Evolutionary conservation across 2,113 vertebrate genomes (phyloP).

Genomic region (Limnothrissa miodon): DNA sequence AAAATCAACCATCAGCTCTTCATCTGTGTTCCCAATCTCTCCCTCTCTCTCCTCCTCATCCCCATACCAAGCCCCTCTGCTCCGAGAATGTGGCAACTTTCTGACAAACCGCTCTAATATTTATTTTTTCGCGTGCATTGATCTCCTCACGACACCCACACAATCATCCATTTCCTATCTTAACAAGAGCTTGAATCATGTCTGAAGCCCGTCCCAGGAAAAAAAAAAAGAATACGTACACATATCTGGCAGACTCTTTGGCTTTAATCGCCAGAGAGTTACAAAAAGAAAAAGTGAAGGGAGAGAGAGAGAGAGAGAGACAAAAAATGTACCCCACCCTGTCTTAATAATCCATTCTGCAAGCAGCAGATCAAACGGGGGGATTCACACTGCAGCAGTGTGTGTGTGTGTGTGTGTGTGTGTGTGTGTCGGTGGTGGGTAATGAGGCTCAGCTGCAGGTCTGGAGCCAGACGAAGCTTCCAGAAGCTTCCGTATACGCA

Average conservation of each 20-base stretch:
- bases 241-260: neutral
- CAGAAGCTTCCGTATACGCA: constrained; percentile 18
- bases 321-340: neutral
- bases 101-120: constrained; percentile 8
- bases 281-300: neutral
- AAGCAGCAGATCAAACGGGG: constrained; percentile 45
- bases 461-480: constrained; percentile 31
- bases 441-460: constrained; percentile 40
- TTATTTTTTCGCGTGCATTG: neutral
- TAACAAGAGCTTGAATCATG: neutral
- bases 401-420: constrained; percentile 17
- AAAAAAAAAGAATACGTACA: neutral
- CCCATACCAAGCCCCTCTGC: neutral
- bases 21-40: neutral
- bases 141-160: neutral
- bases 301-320: neutral
- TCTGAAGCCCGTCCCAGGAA: neutral
- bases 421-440: constrained; percentile 25
- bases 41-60: neutral
- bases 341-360: constrained; percentile 41
- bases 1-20: neutral
- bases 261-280: constrained; percentile 24
- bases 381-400: constrained; percentile 13
- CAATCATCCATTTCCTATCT: neutral
- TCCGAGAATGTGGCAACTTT: neutral